Percentiles rank a stretch among this genome's conserved stretches.
Evolutionary conservation across 2,113 vertebrate species (phyloP).

Genomic region (Mormyrus iriodes): DNA sequence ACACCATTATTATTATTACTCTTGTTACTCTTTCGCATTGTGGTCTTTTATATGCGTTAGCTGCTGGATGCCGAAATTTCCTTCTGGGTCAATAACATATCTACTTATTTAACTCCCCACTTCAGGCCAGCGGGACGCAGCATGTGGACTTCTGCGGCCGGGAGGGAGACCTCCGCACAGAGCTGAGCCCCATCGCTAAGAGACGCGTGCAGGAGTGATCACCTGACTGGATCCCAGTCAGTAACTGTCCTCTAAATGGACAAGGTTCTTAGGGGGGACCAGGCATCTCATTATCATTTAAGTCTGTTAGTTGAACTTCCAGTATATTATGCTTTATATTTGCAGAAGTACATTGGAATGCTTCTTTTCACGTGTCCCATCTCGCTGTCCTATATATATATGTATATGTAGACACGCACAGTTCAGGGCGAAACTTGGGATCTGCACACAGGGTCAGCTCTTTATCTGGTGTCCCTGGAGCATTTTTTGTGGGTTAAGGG

Average conservation of each 20-base stretch:
- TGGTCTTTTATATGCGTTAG: too few species aligned
- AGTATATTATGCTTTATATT: too few species aligned
- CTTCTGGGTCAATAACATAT: too few species aligned
- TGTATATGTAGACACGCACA: too few species aligned
- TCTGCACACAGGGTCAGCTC: background rate
- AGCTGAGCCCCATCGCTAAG: background rate
- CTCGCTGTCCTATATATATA: too few species aligned
- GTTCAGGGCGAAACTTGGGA: too few species aligned
- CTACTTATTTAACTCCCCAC: background rate
- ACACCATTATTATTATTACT: too few species aligned
- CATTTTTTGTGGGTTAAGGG: background rate
- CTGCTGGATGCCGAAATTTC: too few species aligned
- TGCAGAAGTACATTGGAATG: too few species aligned
- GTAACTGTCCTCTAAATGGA: background rate
- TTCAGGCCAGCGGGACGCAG: background rate
- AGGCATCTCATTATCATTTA: background rate
- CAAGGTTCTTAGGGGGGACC: background rate
- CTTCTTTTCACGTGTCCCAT: too few species aligned
- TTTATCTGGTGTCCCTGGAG: background rate
- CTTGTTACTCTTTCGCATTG: too few species aligned
- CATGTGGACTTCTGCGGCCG: background rate
- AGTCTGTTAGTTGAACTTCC: background rate
- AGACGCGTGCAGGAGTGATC: background rate
- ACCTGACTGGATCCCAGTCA: background rate
- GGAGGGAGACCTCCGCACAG: background rate